Percentiles rank a stretch among this genome's conserved stretches.
Conservation (phyloP, 1,140 invertebrate species). For the Aplysia californica region DNA sequence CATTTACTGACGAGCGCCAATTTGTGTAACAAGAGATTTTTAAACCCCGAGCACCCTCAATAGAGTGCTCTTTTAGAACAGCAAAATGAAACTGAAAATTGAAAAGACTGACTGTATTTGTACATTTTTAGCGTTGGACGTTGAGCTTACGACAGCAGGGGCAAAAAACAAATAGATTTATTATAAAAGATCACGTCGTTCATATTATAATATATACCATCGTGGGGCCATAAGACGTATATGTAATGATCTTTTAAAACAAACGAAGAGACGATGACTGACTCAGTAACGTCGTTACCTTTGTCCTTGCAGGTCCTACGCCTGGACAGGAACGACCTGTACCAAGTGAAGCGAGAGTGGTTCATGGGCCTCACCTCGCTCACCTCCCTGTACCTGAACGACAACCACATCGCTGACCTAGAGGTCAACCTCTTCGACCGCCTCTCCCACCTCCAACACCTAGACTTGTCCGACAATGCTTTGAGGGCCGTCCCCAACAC, state of each 20-base stretch:
- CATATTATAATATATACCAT: not conserved
- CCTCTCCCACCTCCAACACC: slow-evolving; percentile 46
- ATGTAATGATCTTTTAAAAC: not conserved
- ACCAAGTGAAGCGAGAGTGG: slow-evolving; percentile 45
- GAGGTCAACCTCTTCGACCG: slow-evolving; percentile 43
- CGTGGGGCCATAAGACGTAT: not conserved
- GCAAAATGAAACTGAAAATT: too few species aligned
- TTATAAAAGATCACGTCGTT: not conserved
- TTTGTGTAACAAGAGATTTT: too few species aligned
- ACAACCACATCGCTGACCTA: slow-evolving; percentile 47
- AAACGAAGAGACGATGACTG: not conserved
- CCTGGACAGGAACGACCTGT: slow-evolving; percentile 51
- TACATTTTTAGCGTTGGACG: too few species aligned
- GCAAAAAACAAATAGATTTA: not conserved
- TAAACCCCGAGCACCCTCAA: too few species aligned
- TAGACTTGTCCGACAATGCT: slow-evolving; percentile 52
- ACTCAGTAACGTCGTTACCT: not conserved
- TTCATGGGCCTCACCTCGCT: slow-evolving; percentile 52
- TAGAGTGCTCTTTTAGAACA: too few species aligned
- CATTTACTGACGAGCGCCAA: too few species aligned
- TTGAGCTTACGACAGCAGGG: not conserved
- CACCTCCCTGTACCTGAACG: slow-evolving; percentile 41
- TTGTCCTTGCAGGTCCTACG: slow-evolving; percentile 35
- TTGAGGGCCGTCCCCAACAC: slow-evolving; percentile 39
- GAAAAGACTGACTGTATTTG: too few species aligned